Evolutionary conservation across 1,140 invertebrate species (phyloP).

Genomic region (Solenopsis invicta): DNA sequence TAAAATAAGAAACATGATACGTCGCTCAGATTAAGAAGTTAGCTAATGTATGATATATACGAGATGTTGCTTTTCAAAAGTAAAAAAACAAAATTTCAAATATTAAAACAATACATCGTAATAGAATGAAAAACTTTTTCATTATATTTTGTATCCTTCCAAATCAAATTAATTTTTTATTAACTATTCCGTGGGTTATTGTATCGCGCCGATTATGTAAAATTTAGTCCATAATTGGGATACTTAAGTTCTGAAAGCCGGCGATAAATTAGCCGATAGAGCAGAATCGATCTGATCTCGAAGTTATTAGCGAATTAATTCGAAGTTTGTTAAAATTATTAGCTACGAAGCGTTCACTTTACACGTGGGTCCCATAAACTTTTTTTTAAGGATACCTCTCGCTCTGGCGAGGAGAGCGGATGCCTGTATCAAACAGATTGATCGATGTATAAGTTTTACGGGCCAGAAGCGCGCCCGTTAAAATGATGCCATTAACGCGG

Average conservation of each 20-base stretch:
- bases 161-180: not conserved
- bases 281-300: not conserved
- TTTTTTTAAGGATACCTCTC: not conserved
- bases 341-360: not conserved
- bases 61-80: not conserved
- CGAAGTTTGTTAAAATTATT: constrained; percentile 39
- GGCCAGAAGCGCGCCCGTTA: constrained; percentile 28
- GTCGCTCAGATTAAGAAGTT: not conserved
- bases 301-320: constrained; percentile 14
- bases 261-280: constrained; percentile 7
- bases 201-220: not conserved
- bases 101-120: not conserved
- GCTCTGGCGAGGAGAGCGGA: not conserved
- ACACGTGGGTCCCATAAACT: not conserved
- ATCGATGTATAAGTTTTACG: constrained; percentile 46
- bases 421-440: constrained; percentile 3
- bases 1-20: not conserved
- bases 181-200: not conserved
- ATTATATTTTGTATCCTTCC: not conserved
- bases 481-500: constrained; percentile 51
- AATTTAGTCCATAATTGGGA: not conserved
- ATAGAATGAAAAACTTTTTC: not conserved
- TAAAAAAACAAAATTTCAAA: not conserved
- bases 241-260: not conserved
- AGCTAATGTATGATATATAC: not conserved